A percentile compares a stretch with the other conserved stretches of the same genome.
These are phyloP conservation scores for Crenichthys baileyi DNA, from an alignment of 2,797 vertebrate species.

Conservation along the genomic window DNA sequence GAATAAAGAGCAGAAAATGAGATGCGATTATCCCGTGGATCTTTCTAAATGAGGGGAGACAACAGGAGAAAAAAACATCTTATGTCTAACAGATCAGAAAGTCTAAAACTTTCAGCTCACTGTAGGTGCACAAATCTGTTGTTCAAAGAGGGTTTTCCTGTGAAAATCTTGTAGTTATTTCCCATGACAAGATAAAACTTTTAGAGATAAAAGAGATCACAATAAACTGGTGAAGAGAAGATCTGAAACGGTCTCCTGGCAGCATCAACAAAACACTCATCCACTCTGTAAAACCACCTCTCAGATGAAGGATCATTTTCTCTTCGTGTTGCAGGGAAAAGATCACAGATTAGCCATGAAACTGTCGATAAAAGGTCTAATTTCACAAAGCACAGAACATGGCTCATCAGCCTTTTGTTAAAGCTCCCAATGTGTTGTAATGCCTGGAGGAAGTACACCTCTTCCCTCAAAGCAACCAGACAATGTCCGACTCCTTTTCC, in stretches of 20 bases:
- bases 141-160: background rate
- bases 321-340: conserved; percentile 14
- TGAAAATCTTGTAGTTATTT: background rate
- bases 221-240: background rate
- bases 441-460: conserved; percentile 47
- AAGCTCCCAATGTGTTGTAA: conserved; percentile 28
- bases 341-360: conserved; percentile 17
- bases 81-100: conserved; percentile 36
- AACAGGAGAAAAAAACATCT: conserved; percentile 34
- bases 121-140: background rate
- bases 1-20: conserved; percentile 71
- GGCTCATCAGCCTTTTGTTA: conserved; percentile 36
- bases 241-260: conserved; percentile 1
- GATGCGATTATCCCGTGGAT: conserved; percentile 64
- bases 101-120: conserved; percentile 5
- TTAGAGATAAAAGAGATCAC: background rate
- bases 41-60: conserved; percentile 38
- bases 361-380: conserved; percentile 24
- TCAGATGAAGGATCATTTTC: conserved; percentile 20
- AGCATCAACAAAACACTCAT: background rate
- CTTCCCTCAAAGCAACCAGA: conserved; percentile 55
- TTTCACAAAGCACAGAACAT: conserved; percentile 5
- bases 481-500: conserved; percentile 55
- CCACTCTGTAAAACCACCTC: background rate
- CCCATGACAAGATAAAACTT: background rate